Conservation (phyloP, 2,797 vertebrate species). For the Cossypha heuglini region DNA sequence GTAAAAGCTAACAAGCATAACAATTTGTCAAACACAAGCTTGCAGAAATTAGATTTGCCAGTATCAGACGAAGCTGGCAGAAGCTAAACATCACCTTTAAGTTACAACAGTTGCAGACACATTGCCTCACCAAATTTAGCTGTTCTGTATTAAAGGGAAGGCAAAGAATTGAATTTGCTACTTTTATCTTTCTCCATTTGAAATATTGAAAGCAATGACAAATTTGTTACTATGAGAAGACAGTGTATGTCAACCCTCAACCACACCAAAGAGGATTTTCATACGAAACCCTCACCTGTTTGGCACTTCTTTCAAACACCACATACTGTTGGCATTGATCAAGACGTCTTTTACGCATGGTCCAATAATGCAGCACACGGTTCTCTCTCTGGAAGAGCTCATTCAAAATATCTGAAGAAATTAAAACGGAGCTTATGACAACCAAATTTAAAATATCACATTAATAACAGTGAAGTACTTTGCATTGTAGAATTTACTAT, state of each 20-base stretch:
- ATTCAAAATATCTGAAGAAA: conserved; percentile 89
- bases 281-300: conserved; percentile 82
- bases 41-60: neutral
- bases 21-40: neutral
- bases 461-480: neutral
- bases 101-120: neutral
- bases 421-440: neutral
- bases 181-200: neutral
- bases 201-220: neutral
- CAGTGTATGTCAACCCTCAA: rapidly evolving
- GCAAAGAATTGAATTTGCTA: neutral
- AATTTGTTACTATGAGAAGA: neutral
- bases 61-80: neutral
- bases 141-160: neutral
- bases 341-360: conserved; percentile 93
- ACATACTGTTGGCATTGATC: conserved; percentile 98
- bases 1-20: neutral
- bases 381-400: conserved; percentile 97
- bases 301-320: conserved; percentile 95
- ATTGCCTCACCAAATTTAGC: neutral
- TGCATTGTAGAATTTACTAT: neutral
- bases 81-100: neutral
- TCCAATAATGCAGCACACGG: conserved; percentile 97
- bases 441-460: neutral
- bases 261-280: neutral